These are phyloP conservation scores for Platyura marginata DNA, from an alignment of 1,140 invertebrate genomes.

Conservation along the genomic window DNA sequence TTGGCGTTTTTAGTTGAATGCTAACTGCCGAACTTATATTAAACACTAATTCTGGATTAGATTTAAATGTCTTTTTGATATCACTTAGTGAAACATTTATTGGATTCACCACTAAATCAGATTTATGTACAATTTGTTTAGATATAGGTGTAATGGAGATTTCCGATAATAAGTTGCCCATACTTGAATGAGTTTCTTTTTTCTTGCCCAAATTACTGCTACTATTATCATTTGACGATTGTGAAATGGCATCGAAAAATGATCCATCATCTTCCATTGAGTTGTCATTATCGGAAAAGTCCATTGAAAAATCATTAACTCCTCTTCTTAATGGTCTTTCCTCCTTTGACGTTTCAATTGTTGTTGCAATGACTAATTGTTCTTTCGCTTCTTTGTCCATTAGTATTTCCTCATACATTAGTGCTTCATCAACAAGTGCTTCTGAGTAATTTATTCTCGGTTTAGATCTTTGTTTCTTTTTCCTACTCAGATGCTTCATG, in stretches of 20 bases:
- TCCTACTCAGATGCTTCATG: not conserved
- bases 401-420: constrained; percentile 1
- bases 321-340: not conserved
- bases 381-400: not conserved
- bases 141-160: not conserved
- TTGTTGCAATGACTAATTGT: not conserved
- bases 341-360: not conserved
- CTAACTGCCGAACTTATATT: not conserved
- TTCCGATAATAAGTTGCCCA: not conserved
- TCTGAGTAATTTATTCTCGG: constrained; percentile 1
- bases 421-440: constrained; percentile 1
- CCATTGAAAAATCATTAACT: not conserved
- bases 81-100: not conserved
- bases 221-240: not conserved
- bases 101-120: not conserved
- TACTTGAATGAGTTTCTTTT: not conserved
- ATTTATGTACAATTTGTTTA: constrained; percentile 1
- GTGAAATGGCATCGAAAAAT: not conserved
- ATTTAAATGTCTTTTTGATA: not conserved
- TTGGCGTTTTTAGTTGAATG: not conserved
- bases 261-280: too few relatives aligned
- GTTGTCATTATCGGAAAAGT: not conserved
- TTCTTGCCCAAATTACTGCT: not conserved
- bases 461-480: not conserved
- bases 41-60: not conserved